Base-by-base conservation (phyloP, 1,140 invertebrate species). In the Vollenhovia emeryi region DNA sequence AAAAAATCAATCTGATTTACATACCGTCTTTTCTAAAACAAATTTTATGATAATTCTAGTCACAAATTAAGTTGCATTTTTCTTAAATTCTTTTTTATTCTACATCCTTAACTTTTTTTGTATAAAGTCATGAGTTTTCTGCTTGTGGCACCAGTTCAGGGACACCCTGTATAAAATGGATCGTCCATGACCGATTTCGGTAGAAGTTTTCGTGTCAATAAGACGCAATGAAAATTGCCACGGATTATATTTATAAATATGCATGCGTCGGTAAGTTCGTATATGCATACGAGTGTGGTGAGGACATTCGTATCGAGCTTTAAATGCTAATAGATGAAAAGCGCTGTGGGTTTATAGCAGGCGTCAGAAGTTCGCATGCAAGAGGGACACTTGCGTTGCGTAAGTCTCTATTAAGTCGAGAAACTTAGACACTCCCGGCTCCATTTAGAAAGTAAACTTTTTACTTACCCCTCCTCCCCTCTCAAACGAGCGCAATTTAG, bases 291-390 rank as follows among this genome's bases (percentile, higher is more conserved):
- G n/a, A 64, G 13, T 18, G 13, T 3, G 24, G 45, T 36, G 33
- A 57, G 66, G 21, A 33, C 50, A 71, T 33, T 73, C n/a, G 30
- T 82, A 59, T 80, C 36, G 78, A 82, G 50, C 78, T 71, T 71
- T 43, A 82, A 71, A 82, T 73, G 78, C 78, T 59, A 82, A 82
- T 82, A 71, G 78, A 82, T 43, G 66, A 82, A 71, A 82, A 82
- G 64, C 78, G 27, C 27, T 27, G 62, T 13, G 66, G 24, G 50
- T 21, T 82, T 82, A 73, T 18, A 71, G 36, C 60, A 40, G 45
- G 21, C 36, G 50, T 71, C 50, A 40, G 40, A 82, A 82, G 66
- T 82, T 71, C 24, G n/a, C 40, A 59, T 73, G 50, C 50, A 59
- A 45, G 36, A 43, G 21, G 66, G 78, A 80, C 66, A 82, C 43